Evolutionary conservation across 2,888 invertebrate genomes (phyloP).

Genomic region (Hirtodrosophila confusa): DNA sequence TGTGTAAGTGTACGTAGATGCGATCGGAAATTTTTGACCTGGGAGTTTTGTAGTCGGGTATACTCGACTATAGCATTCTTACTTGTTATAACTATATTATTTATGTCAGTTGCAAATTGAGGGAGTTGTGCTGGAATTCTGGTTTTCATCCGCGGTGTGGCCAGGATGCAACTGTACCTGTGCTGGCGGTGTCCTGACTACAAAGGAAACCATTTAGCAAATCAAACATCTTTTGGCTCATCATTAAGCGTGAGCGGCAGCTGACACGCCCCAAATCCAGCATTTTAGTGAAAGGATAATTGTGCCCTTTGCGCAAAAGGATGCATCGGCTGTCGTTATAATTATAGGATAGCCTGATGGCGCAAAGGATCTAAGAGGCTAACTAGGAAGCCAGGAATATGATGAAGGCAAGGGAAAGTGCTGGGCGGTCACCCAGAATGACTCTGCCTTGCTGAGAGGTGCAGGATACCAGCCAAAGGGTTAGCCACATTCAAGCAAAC

Average conservation of each 20-base stretch:
- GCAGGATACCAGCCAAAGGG: constrained; percentile 20
- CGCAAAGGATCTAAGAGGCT: constrained; percentile 9
- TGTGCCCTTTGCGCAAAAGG: constrained; percentile 29
- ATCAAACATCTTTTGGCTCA: constrained; percentile 79
- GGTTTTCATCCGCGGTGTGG: neutral
- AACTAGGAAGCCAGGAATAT: constrained; percentile 10
- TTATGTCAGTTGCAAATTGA: no score
- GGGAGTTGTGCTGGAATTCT: no score
- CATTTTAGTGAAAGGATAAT: constrained; percentile 36
- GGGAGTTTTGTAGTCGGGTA: no score
- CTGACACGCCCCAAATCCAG: constrained; percentile 32
- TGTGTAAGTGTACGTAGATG: no score
- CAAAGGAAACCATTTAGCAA: constrained; percentile 43
- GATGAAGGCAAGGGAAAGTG: constrained; percentile 10
- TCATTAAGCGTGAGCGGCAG: constrained; percentile 64
- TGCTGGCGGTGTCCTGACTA: neutral
- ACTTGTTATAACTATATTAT: no score
- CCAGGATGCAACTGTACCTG: constrained; percentile 3
- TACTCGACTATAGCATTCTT: no score
- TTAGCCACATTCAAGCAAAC: constrained; percentile 13
- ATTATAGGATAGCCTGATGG: constrained; percentile 33
- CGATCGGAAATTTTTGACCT: no score
- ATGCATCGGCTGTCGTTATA: constrained; percentile 44
- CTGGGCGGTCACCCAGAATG: neutral
- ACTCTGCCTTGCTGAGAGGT: neutral